These are phyloP conservation scores for Eueremaeus valkanovi DNA, from an alignment of 2,888 invertebrate genomes.

Conservation along the genomic window DNA sequence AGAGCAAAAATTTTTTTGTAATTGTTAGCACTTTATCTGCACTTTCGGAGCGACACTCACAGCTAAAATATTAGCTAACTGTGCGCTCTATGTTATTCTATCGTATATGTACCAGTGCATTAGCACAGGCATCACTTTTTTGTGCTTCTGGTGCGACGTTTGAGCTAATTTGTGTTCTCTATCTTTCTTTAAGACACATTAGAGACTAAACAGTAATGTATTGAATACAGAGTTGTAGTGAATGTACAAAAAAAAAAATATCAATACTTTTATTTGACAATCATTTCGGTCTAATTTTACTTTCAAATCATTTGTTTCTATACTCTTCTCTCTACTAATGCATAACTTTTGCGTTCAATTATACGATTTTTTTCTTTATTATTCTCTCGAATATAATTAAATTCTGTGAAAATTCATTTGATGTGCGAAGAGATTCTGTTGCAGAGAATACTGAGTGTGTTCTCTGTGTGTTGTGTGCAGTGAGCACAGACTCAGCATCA, in stretches of 20 bases:
- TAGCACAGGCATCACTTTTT: neutral
- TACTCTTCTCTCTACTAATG: too few species aligned
- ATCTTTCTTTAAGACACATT: neutral
- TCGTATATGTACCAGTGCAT: neutral
- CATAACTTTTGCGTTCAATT: neutral
- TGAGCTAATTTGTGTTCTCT: slow-evolving; percentile 5
- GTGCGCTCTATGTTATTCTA: neutral
- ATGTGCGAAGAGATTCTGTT: neutral
- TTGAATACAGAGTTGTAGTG: too few species aligned
- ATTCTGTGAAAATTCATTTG: neutral
- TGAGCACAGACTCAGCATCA: too few species aligned
- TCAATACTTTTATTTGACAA: slow-evolving; percentile 1
- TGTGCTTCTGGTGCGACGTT: neutral
- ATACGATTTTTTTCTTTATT: neutral
- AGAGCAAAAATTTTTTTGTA: neutral
- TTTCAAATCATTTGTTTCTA: slow-evolving; percentile 2
- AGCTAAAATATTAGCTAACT: neutral
- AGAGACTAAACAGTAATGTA: neutral
- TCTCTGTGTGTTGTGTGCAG: neutral
- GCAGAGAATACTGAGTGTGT: too few species aligned
- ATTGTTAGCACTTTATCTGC: slow-evolving; percentile 1
- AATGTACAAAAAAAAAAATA: neutral
- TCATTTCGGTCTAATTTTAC: neutral
- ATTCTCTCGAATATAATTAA: neutral
- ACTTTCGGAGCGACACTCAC: neutral